Evolutionary conservation across 2,888 invertebrate genomes (phyloP), one percentile per base, ranked within the genome.

Genomic region (Onchidella celtica): DNA sequence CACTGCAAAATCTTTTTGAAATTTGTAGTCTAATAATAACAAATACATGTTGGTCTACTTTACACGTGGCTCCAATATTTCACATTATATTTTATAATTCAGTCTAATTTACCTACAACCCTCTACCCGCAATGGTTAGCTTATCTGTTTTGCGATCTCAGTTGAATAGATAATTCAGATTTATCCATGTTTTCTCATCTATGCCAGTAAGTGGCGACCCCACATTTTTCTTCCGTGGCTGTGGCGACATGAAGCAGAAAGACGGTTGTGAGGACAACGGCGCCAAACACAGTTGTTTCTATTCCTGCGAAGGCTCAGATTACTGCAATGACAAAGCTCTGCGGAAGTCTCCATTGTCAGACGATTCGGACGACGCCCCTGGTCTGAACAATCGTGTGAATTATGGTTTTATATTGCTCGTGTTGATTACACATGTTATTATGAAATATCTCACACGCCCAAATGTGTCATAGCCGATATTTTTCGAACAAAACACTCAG

Each of bases 281-380:
- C 14, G 21, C 11, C 29, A 81, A 34, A 29, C 65, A 81, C 17
- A 21, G 36, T 57, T 81, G 81, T 38, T 77, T 27, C 72, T 76
- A 21, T 27, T 63, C 72, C 0, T 81, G 81, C n/a, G 77, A 81
- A 3, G 77, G 57, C 6, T 6, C 24, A 11, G 47, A 81, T 38
- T 81, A 79, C 66, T 79, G 79, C 65, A 79, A 79, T 55, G 40
- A 70, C 61, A 38, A 32, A 21, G n/a, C 47, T 2, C n/a, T 79
- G 21, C 36, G 69, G 17, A n/a, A 3, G 34, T 57, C 57, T 6
- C 78, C 78, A 14, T 9, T 36, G n/a, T 3, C 27, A 21, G 32
- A 59, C 4, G 2, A 32, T 1, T n/a, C 27, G 29, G 24, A 3
- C n/a, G 24, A 72, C 57, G 32, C 29, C 6, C 6, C 11, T n/a